A percentile compares a stretch with the other conserved stretches of the same genome.
These are phyloP conservation scores for Alsophila aescularia DNA, from an alignment of 2,888 invertebrate species.

Conservation along the genomic window DNA sequence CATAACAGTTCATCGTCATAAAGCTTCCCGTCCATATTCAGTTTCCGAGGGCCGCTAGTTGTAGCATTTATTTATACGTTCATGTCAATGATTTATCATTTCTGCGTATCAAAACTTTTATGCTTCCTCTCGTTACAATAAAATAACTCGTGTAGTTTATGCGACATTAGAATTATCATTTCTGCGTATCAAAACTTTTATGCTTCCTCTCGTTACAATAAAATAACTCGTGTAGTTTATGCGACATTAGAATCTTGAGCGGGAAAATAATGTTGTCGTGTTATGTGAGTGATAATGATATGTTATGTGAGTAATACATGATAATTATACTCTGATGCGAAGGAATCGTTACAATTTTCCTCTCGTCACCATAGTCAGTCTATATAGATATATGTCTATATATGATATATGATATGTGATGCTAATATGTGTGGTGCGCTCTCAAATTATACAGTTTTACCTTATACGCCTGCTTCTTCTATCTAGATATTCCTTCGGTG, in stretches of 20 bases:
- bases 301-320: neutral
- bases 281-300: no score
- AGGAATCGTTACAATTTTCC: no score
- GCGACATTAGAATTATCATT: conserved; percentile 12
- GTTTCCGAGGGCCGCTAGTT: neutral
- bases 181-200: conserved; percentile 9
- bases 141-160: conserved; percentile 2
- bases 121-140: neutral
- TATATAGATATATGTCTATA: no score
- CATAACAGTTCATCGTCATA: no score
- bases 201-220: neutral
- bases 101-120: conserved; percentile 5
- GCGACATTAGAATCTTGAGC: conserved; percentile 8
- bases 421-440: no score
- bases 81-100: conserved; percentile 11
- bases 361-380: no score
- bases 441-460: no score
- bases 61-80: neutral
- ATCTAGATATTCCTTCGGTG: no score
- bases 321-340: no score
- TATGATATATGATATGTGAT: no score
- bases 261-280: conserved; percentile 1
- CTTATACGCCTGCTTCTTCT: no score
- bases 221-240: conserved; percentile 2
- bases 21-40: no score